These are phyloP conservation scores for Drosophila colorata DNA, from an alignment of 2,888 invertebrate genomes.

Conservation along the genomic window DNA sequence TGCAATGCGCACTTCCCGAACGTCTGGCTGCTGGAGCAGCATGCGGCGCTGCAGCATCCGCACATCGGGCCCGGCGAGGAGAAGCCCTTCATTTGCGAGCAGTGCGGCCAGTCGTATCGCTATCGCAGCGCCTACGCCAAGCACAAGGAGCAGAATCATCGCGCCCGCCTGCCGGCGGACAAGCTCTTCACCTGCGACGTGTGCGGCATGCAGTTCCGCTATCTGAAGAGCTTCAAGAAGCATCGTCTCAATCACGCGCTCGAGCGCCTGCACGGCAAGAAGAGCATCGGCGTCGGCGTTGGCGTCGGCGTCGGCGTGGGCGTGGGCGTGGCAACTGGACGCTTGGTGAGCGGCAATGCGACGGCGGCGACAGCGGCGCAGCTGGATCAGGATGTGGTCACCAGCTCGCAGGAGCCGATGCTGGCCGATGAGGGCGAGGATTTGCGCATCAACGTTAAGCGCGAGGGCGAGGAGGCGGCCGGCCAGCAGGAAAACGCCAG, in stretches of 20 bases:
- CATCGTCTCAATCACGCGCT: conserved; percentile 94
- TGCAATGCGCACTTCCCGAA: conserved; percentile 95
- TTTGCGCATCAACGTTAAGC: conserved; percentile 87
- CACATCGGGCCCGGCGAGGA: conserved; percentile 89
- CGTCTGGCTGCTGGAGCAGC: conserved; percentile 94
- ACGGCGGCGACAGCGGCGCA: conserved; percentile 37
- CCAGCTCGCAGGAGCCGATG: conserved; percentile 89
- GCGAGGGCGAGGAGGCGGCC: conserved; percentile 86
- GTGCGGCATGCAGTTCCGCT: conserved; percentile 96
- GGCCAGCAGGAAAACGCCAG: conserved; percentile 87
- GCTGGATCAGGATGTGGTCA: conserved; percentile 88
- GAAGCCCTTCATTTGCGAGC: conserved; percentile 96
- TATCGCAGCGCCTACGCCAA: conserved; percentile 94
- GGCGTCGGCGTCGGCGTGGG: conserved; percentile 28
- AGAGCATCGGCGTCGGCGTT: conserved; percentile 71
- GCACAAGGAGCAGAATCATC: conserved; percentile 95
- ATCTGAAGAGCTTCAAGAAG: conserved; percentile 95
- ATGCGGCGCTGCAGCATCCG: conserved; percentile 93
- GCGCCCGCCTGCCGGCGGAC: conserved; percentile 94
- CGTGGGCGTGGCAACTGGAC: conserved; percentile 7
- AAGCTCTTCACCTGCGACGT: conserved; percentile 96
- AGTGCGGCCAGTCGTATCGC: conserved; percentile 95
- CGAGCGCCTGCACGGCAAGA: conserved; percentile 92
- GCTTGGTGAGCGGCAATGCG: conserved; percentile 22
- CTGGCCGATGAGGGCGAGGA: conserved; percentile 87